Percentiles rank a stretch among this genome's conserved stretches.
phyloP scores from a whole-genome alignment of 2,113 vertebrate genomes.

The Ammodramus savannarum region DNA sequence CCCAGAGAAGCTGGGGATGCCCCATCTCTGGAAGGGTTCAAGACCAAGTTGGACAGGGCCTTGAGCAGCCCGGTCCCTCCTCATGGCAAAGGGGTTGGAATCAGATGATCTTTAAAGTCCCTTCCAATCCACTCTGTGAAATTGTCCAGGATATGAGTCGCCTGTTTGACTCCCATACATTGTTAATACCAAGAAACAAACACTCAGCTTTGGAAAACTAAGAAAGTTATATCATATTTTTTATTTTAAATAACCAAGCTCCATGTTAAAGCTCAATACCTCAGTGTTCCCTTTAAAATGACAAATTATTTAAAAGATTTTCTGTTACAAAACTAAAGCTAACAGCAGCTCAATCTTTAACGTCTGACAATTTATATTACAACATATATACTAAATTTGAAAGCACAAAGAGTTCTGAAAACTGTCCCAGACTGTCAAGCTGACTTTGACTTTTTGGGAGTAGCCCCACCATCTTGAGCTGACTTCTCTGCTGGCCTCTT shows the following conservation, averaged over 20 bases:
- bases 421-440: neutral
- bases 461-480: conserved; percentile 17
- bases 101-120: neutral
- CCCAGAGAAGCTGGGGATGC: neutral
- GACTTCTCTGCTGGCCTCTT: conserved; percentile 78
- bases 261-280: neutral
- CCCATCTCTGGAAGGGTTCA: neutral
- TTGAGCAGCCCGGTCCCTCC: neutral
- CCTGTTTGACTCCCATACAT: neutral
- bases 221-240: neutral
- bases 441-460: conserved; percentile 76
- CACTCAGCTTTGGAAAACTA: neutral
- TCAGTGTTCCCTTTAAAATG: neutral
- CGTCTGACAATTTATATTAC: neutral
- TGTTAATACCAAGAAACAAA: neutral
- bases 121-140: neutral
- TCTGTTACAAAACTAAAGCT: neutral
- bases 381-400: neutral
- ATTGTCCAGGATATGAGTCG: neutral
- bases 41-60: neutral
- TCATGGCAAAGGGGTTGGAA: neutral
- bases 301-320: neutral
- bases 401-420: neutral
- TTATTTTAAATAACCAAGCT: conserved; percentile 15
- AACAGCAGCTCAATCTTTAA: neutral